Conservation (phyloP, 2,113 vertebrate genomes). For the Bujurquina vittata region DNA sequence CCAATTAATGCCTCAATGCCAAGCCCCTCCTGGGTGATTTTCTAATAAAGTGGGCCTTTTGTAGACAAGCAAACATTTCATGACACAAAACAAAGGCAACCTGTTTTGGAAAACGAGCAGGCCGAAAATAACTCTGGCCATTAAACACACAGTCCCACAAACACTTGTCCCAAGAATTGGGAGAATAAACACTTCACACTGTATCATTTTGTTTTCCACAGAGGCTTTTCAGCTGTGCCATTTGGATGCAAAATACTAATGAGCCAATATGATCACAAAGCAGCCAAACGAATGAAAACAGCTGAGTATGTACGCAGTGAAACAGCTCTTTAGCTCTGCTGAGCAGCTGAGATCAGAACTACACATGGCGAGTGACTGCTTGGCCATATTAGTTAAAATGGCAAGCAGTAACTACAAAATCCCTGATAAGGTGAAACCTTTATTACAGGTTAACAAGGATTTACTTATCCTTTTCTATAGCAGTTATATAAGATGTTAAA, state of each 20-base stretch:
- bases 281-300: constrained; percentile 22
- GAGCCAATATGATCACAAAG: constrained; percentile 12
- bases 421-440: not conserved
- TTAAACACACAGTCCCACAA: constrained; percentile 18
- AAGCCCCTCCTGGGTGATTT: constrained; percentile 41
- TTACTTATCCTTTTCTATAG: not conserved
- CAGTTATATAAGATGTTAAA: not conserved
- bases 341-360: not conserved
- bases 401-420: not conserved
- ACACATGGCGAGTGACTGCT: not conserved
- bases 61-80: constrained; percentile 60
- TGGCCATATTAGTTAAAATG: not conserved
- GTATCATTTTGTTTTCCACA: constrained; percentile 15
- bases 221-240: constrained; percentile 18
- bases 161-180: constrained; percentile 23
- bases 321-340: not conserved
- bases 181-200: constrained; percentile 45
- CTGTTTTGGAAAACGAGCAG: constrained; percentile 51
- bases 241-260: constrained; percentile 36
- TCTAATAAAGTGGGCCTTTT: constrained; percentile 60
- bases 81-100: constrained; percentile 52
- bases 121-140: constrained; percentile 39
- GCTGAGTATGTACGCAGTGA: not conserved
- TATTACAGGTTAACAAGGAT: not conserved
- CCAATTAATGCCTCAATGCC: constrained; percentile 59